Evolutionary conservation across 2,113 vertebrate genomes (phyloP), one percentile per base, ranked within the genome.

Genomic region (Spea bombifrons): DNA sequence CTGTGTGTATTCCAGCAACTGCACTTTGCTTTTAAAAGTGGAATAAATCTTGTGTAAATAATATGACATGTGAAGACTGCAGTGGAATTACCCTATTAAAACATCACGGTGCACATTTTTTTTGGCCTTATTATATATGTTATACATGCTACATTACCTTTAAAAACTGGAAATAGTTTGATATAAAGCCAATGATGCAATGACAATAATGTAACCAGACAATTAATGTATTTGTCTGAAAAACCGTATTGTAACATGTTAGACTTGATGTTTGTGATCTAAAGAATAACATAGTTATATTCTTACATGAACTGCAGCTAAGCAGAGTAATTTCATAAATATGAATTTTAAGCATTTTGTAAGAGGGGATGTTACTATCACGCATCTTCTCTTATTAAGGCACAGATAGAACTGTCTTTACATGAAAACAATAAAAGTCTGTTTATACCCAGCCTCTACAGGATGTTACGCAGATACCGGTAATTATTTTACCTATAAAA

Each of bases 131-230:
- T 3, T 9, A 59, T 59, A 12, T 59, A 59, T 59, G 5, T 8
- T 13, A 59, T 13, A 59, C 15, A 59, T 10, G 55, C 8, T 8
- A 13, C 4, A 59, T 59, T 59, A 59, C 55, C 55, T 59, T 13
- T 59, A 12, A 59, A 59, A 59, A 59, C 8, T 12, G 8, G 55
- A 13, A 59, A 59, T 59, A 59, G 55, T 59, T 52, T 12, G 55
- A 9, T 13, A 59, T 59, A 59, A 59, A 59, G 55, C 55, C 55
- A 59, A 59, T 59, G 55, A 59, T 59, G 55, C 55, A 59, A 12
- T 59, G 55, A 59, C 55, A 59, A 59, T 59, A 59, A 59, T 59
- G 55, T 59, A 59, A 59, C 10, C 55, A 59, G 55, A 13, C 55
- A 59, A 59, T 59, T 59, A 59, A 59, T 4, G 55, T 59, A 30